Base-by-base conservation (phyloP, 2,113 vertebrate species). In the Struthio camelus region DNA sequence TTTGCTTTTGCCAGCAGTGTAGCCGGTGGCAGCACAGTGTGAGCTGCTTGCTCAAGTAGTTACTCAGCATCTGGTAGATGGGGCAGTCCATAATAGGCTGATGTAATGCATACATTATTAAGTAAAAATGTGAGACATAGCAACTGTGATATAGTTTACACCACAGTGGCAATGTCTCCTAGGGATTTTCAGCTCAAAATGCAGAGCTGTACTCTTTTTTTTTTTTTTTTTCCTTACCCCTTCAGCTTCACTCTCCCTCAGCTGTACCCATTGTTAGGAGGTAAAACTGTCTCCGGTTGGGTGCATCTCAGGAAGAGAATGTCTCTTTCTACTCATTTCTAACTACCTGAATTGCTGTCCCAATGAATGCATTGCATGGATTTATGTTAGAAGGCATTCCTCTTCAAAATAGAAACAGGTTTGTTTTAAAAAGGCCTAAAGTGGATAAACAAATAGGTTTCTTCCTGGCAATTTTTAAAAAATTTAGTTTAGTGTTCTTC, bases 11-110 rank as follows among this genome's bases (percentile, higher is more conserved):
- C 22, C 66, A 22, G 24, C 28, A 67, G 5, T 3, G 51, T 23
- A 89, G 53, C 25, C 48, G 38, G 0, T 0, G 42, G 53, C 38
- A 82, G 53, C 25, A 15, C 2, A 4, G 3, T 76, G 38, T 28
- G 38, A 89, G 40, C 20, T 70, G 4, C 87, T 79, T 87, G 12
- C 81, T 90, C 56, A 90, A 67, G 42, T 44, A 59, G 22, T 89
- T 81, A 66, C 80, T 88, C 42, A 87, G 73, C 56, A 51, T n/a
- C 48, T 36, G 22, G 69, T 95, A 61, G 17, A 27, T 18, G 38
- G 65, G 77, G 32, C 30, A 56, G 30, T 86, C 51, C 14, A 64
- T 67, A 67, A 78, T 79, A 61, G 40, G 58, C 40, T 78, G 72
- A 24, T 75, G 11, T 22, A 90, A 67, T 54, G 22, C 56, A 40